phyloP scores from a whole-genome alignment of 2,888 invertebrate species.

The Catocala sponsa region DNA sequence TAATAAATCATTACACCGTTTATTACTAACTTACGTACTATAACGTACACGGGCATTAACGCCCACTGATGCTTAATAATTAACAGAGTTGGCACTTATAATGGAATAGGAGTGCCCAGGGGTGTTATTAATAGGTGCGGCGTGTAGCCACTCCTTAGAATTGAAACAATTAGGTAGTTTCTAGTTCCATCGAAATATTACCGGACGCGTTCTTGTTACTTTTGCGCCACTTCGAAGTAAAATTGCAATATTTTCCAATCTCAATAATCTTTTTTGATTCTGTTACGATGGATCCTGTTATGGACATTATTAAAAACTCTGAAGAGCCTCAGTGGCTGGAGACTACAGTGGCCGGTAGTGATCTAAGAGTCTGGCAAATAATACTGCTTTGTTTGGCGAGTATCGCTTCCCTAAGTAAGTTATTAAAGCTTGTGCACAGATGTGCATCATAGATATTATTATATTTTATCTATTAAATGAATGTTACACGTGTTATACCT shows the following conservation, averaged over 20 bases:
- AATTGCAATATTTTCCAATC: not conserved
- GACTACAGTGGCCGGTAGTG: slow-evolving; percentile 89
- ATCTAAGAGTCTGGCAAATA: slow-evolving; percentile 94
- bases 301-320: slow-evolving; percentile 79
- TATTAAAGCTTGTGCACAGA: not conserved
- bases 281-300: slow-evolving; percentile 72
- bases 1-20: too few relatives aligned
- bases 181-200: slow-evolving; percentile 61
- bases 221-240: slow-evolving; percentile 20
- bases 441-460: too few relatives aligned
- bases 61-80: slow-evolving; percentile 7
- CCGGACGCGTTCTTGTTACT: slow-evolving; percentile 52
- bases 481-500: too few relatives aligned
- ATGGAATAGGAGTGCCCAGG: slow-evolving; percentile 67
- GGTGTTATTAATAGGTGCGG: slow-evolving; percentile 77
- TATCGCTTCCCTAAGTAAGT: slow-evolving; percentile 89
- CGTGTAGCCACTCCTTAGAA: slow-evolving; percentile 78
- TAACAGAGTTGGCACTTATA: slow-evolving; percentile 22
- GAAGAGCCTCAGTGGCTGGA: slow-evolving; percentile 92
- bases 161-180: slow-evolving; percentile 80
- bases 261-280: not conserved
- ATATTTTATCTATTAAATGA: too few relatives aligned
- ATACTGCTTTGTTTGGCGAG: slow-evolving; percentile 91
- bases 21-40: too few relatives aligned
- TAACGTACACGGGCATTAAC: too few relatives aligned